Base-by-base conservation (phyloP, 2,113 vertebrate genomes). In the Cyanoderma ruficeps region DNA sequence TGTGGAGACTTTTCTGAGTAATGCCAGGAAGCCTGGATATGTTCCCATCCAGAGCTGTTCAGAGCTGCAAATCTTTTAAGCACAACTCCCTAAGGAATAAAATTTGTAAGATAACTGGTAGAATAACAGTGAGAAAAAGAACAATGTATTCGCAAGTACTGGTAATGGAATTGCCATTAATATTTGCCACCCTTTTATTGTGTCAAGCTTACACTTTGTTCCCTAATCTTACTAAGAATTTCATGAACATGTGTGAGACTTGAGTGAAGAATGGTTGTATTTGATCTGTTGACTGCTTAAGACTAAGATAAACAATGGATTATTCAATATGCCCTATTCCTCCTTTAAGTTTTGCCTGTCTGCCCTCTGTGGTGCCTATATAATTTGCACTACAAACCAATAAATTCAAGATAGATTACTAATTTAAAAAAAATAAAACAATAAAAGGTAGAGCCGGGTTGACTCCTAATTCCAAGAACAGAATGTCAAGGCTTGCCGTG, bases 121-220 rank as follows among this genome's bases (percentile, higher is more conserved):
- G 59, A 90, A 87, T 44, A 92, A 80, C 47, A 89, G 56, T 75
- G 53, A 87, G 52, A 81, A 89, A 86, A 92, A 86, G 30, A 86
- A 41, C 42, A 92, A 83, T 81, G 39, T 69, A 50, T 50, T 90
- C 1, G 0, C 28, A 72, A 83, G 15, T 42, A 52, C 44, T 81
- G 35, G 18, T 22, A 93, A 83, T 47, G 31, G 17, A 83, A 80
- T 80, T 80, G 30, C 30, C 21, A n/a, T 50, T 77, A 83, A 56
- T 21, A 39, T 77, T 83, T 90, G 30, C 47, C 39, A 83, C 63
- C 27, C 14, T 89, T 90, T 80, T 59, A 59, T 47, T 55, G 8
- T 52, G 31, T 89, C 52, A 83, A 65, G 35, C 59, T 80, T 77
- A 46, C 44, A 65, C 44, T 93, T 81, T 83, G 25, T 67, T 87